Evolutionary conservation across 1,140 invertebrate genomes (phyloP), one percentile per base, ranked within the genome.

Genomic region (Meloidogyne chitwoodi): DNA sequence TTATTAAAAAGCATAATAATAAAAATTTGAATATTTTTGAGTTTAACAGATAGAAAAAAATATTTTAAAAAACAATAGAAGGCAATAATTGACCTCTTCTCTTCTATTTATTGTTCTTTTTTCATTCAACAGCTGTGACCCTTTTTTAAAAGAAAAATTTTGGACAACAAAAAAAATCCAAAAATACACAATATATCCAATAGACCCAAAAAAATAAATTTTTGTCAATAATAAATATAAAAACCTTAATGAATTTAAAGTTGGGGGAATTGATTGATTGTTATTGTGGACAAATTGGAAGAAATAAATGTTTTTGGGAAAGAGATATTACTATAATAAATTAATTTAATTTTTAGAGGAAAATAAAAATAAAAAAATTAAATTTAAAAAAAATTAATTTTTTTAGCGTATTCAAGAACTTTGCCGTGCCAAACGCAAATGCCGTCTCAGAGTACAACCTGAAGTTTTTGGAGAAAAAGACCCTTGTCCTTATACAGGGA

Each of bases 401-500:
- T 56, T 83, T 80, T 77, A 83, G 82, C 74, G 70, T 24, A 67
- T 83, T 41, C 31, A n/a, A 14, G 82, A 84, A 31, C 64, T 78
- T n/a, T 83, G 82, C 83, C 62, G 79, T 19, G 72, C 66, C 14
- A 82, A 83, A 65, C 41, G 79, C 19, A 83, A 85, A 61, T 83
- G 82, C 79, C 63, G 82, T 19, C 70, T 83, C 38, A 38, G 19
- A 19, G 82, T 85, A 10, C 70, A 77, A 48, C 62, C 82, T 22
- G 48, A 62, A 19, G 76, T 82, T 29, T 83, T 83, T 64, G 76
- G 76, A n/a, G 83, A 79, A 16, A 70, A 79, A 14, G 82, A 83
- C 41, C 81, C 82, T 3, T 83, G 82, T 61, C 83, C 82, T 48
- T 22, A 29, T 26, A 83, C 82, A 10, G 69, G 62, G 19, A 83